Percentiles rank a stretch among this genome's conserved stretches.
phyloP scores from a whole-genome alignment of 2,797 vertebrate species.

The Austrolebias charrua region DNA sequence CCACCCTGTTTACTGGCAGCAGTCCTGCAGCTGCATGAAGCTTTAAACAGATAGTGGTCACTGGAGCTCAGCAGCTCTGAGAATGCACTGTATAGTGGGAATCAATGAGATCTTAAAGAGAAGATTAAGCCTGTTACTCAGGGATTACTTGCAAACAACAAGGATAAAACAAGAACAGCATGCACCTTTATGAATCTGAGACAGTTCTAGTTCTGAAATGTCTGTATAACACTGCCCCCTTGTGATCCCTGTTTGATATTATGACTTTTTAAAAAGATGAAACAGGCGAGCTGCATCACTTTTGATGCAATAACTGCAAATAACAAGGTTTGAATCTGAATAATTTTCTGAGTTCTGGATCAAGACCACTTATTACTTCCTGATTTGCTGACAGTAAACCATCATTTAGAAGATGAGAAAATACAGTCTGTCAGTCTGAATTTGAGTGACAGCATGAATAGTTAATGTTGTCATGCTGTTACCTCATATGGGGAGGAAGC shows the following conservation, averaged over 20 bases:
- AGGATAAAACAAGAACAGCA: conserved; percentile 21
- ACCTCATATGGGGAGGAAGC: conserved; percentile 38
- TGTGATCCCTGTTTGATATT: conserved; percentile 51
- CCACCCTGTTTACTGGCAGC: conserved; percentile 41
- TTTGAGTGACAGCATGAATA: conserved; percentile 62
- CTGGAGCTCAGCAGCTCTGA: conserved; percentile 38
- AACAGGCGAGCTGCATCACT: conserved; percentile 6
- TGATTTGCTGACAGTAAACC: conserved; percentile 34
- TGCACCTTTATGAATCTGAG: conserved; percentile 22
- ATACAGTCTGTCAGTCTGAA: conserved; percentile 39
- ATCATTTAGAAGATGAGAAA: conserved; percentile 36
- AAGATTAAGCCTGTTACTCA: conserved; percentile 51
- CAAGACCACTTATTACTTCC: conserved; percentile 9
- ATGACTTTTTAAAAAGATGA: conserved; percentile 4
- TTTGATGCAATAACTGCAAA: background rate
- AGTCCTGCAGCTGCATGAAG: conserved; percentile 26
- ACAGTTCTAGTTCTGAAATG: conserved; percentile 22
- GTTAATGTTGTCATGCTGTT: conserved; percentile 54
- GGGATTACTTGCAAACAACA: conserved; percentile 44
- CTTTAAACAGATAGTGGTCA: conserved; percentile 50
- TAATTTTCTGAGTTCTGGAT: conserved; percentile 9
- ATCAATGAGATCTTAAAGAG: conserved; percentile 46
- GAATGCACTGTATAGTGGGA: conserved; percentile 32
- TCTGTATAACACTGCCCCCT: conserved; percentile 74
- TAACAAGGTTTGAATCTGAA: background rate